Conservation (phyloP, 2,113 vertebrate species). For the Pygoscelis antarcticus region DNA sequence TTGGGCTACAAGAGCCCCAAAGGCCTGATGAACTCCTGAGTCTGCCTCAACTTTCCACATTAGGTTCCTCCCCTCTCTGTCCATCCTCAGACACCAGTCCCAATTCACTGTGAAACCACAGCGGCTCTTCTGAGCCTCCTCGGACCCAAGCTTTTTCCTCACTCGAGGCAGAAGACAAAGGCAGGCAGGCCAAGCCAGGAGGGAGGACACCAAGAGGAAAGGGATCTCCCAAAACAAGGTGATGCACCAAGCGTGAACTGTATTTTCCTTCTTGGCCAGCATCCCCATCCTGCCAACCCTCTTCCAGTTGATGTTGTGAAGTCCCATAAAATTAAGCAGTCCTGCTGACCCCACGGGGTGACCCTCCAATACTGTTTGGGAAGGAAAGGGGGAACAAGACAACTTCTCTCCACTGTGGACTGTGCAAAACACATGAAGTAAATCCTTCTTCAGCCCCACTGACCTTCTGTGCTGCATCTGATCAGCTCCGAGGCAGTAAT, state of each 20-base stretch:
- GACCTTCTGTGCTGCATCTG: not conserved
- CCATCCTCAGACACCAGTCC: not conserved
- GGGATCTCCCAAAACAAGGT: not conserved
- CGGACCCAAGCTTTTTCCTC: not conserved
- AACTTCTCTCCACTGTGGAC: too few species aligned
- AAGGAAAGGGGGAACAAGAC: not conserved
- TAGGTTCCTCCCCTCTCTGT: not conserved
- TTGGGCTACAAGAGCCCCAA: not conserved
- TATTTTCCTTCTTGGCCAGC: not conserved
- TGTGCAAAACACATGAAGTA: not conserved
- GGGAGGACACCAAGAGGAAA: not conserved
- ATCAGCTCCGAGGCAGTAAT: rapidly evolving
- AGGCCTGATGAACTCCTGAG: too few species aligned
- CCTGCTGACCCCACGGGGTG: too few species aligned
- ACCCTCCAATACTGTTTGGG: rapidly evolving
- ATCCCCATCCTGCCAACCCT: not conserved
- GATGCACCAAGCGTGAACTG: not conserved
- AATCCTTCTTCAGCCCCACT: not conserved
- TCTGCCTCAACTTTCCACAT: not conserved
- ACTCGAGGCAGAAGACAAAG: not conserved
- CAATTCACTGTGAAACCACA: not conserved
- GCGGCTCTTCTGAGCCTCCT: not conserved
- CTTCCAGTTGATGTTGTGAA: not conserved
- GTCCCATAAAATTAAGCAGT: not conserved
- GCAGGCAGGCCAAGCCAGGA: not conserved